Conservation (phyloP, 1,140 invertebrate species). For the Augochlora pura region DNA sequence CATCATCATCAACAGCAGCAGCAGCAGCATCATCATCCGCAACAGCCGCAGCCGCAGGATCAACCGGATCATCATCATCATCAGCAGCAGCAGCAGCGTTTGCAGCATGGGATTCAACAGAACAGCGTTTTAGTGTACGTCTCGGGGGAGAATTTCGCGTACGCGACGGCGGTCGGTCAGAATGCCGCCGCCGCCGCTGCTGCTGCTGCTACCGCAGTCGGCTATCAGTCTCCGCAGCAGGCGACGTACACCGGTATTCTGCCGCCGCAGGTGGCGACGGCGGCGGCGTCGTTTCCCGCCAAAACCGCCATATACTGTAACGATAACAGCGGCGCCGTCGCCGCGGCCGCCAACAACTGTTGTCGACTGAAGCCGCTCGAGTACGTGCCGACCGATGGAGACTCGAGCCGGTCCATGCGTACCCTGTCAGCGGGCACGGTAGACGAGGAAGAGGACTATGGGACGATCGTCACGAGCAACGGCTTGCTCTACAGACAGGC, state of each 20-base stretch:
- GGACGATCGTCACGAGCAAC: constrained; percentile 31
- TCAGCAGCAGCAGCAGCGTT: constrained; percentile 30
- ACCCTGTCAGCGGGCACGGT: constrained; percentile 13
- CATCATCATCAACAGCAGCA: constrained; percentile 7
- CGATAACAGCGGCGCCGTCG: constrained; percentile 44
- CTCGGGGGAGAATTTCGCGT: constrained; percentile 78
- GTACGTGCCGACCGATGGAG: constrained; percentile 23
- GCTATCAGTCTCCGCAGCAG: constrained; percentile 63
- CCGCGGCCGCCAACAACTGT: constrained; percentile 27
- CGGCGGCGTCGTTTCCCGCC: constrained; percentile 66
- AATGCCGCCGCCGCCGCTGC: constrained; percentile 71
- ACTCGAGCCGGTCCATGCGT: constrained; percentile 31
- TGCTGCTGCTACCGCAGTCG: constrained; percentile 62
- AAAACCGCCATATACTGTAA: constrained; percentile 62
- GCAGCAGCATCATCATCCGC: constrained; percentile 38
- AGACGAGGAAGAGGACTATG: constrained; percentile 56
- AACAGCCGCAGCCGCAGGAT: constrained; percentile 20
- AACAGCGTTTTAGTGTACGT: constrained; percentile 79
- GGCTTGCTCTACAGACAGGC: constrained; percentile 48
- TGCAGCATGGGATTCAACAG: constrained; percentile 64
- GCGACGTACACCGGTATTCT: constrained; percentile 66
- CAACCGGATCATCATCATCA: constrained; percentile 26
- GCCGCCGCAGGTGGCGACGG: constrained; percentile 64
- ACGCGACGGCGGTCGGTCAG: constrained; percentile 75
- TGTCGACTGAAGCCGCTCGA: constrained; percentile 57